A percentile compares a stretch with the other conserved stretches of the same genome.
phyloP scores from a whole-genome alignment of 2,797 vertebrate species.

The Dicrostonyx torquatus region DNA sequence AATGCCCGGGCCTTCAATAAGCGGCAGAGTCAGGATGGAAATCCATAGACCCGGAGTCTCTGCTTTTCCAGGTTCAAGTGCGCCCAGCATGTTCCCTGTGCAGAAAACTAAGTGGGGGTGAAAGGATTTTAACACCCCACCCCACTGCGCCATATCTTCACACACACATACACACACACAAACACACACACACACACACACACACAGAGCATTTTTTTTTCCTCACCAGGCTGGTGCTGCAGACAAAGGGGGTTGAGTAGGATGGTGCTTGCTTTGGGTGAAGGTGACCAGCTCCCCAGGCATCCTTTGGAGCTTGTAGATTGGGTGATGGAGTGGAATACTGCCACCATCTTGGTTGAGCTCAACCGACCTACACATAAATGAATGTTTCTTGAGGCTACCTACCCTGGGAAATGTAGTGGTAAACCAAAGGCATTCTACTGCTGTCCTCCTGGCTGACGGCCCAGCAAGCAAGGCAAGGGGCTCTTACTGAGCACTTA shows the following conservation, averaged over 20 bases:
- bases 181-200: not conserved
- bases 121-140: not conserved
- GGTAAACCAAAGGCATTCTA: not conserved
- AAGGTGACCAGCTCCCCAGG: not conserved
- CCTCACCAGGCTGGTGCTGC: not conserved
- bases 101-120: not conserved
- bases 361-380: not conserved
- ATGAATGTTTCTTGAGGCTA: not conserved
- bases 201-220: not conserved
- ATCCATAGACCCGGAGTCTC: not conserved
- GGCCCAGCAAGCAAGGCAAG: not conserved
- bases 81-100: not conserved
- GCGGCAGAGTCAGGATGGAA: slow-evolving; percentile 9
- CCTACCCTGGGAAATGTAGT: not conserved
- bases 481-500: slow-evolving; percentile 5
- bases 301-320: not conserved
- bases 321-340: not conserved
- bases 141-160: fast-evolving
- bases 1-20: not conserved
- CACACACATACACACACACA: not conserved
- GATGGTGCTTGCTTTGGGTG: not conserved
- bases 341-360: not conserved
- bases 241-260: not conserved
- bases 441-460: not conserved
- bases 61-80: not conserved